Base-by-base conservation (phyloP, 2,797 vertebrate genomes). In the Chloroceryle amazona region DNA sequence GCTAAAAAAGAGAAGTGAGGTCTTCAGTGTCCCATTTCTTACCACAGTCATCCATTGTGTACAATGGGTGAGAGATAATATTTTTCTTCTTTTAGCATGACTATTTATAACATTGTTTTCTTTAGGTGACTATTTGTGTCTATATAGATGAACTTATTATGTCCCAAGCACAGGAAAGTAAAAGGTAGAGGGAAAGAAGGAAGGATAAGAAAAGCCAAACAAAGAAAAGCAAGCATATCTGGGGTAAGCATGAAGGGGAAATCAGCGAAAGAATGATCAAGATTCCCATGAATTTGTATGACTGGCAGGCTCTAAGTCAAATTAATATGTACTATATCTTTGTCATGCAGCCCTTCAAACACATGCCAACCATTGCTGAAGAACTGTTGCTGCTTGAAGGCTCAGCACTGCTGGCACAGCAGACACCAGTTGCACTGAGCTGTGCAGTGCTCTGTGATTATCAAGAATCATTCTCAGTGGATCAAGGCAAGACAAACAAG, bases 341-440 rank as follows among this genome's bases (percentile, higher is more conserved):
- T 52, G 72, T 13, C 33, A 14, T 4, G 47, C 37, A 88, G 61
- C 46, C 55, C 46, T 58, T 33, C 80, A 73, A 41, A 26, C 0
- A 3, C 63, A 11, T 3, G 39, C 17, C 62, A 47, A 1, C 2
- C 10, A 47, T n/a, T 61, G 76, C 49, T 44, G 84, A 75, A 66
- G 28, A 63, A 3, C 37, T 21, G 33, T 46, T 68, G 52, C 26
- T 35, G 3, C 23, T 19, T 3, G 54, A 44, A 78, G 63, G 37
- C 76, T 74, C 5, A 7, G 31, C n/a, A 22, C 9, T 80, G 74
- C 1, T 7, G 14, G 41, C 31, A 22, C 9, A 82, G 74, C 1
- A 3, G 18, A 4, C 8, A 1, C 29, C 8, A 33, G 4, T 62
- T 47, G 52, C 4, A 2, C 46, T 22, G 46, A 3, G 0, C 33